Conservation (phyloP, 1,140 invertebrate genomes). For the Nixonia krombeini region DNA sequence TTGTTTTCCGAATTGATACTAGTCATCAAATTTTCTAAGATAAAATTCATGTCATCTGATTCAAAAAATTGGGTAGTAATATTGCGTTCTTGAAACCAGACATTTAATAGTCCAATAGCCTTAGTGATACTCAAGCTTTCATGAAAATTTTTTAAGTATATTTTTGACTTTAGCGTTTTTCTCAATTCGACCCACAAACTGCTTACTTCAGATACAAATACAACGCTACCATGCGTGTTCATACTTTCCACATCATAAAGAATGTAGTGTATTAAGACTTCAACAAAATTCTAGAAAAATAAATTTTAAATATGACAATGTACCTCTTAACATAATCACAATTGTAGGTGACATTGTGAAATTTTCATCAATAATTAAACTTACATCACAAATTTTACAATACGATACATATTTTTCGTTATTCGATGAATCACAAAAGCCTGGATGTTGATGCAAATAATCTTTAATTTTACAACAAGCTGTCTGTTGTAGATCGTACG, state of each 20-base stretch:
- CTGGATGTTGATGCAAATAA: constrained; percentile 50
- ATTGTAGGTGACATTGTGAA: background rate
- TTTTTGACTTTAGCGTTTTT: constrained; percentile 24
- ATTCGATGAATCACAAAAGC: constrained; percentile 34
- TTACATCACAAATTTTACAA: constrained; percentile 53
- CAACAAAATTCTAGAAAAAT: constrained; percentile 53
- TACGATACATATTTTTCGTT: constrained; percentile 46
- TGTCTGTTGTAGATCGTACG: constrained; percentile 27
- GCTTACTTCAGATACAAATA: constrained; percentile 34
- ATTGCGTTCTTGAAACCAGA: constrained; percentile 38
- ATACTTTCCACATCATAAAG: constrained; percentile 49
- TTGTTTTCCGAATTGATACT: constrained; percentile 18
- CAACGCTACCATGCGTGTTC: background rate
- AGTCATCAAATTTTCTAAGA: constrained; percentile 36
- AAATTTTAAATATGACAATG: background rate
- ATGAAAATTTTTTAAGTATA: constrained; percentile 44
- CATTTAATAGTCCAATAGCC: constrained; percentile 49
- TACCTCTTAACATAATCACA: constrained; percentile 6
- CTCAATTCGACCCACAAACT: constrained; percentile 54
- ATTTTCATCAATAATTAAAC: constrained; percentile 3
- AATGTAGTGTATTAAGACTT: constrained; percentile 56
- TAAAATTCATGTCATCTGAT: constrained; percentile 21
- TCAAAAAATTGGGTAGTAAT: constrained; percentile 50
- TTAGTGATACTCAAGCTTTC: constrained; percentile 43
- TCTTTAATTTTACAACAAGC: constrained; percentile 54